phyloP scores from a whole-genome alignment of 2,888 invertebrate genomes.

The Brachylomia viminalis region DNA sequence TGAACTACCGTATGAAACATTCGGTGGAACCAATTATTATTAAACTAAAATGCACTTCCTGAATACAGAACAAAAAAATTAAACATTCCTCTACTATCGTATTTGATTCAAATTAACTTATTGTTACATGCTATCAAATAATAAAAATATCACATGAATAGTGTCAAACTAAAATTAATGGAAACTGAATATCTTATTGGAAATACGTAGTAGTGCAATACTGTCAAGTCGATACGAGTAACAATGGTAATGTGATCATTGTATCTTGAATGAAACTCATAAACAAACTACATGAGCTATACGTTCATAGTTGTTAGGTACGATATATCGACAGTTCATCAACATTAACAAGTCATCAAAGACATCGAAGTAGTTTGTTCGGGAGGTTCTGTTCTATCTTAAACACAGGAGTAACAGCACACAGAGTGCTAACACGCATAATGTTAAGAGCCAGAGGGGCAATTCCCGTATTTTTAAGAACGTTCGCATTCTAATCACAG shows the following conservation, averaged over 20 bases:
- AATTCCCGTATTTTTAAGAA: no score
- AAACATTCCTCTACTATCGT: constrained; percentile 53
- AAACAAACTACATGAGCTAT: constrained; percentile 20
- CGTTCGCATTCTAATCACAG: no score
- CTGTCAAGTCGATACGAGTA: constrained; percentile 20
- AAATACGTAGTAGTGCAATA: constrained; percentile 40
- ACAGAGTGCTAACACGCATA: constrained; percentile 24
- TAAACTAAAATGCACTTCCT: constrained; percentile 64
- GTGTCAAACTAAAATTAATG: constrained; percentile 66
- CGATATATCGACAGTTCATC: background rate
- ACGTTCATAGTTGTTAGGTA: background rate
- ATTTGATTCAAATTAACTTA: constrained; percentile 60
- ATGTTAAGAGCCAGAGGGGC: background rate
- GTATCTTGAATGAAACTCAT: constrained; percentile 6
- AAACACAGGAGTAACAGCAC: constrained; percentile 24
- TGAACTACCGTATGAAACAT: constrained; percentile 53
- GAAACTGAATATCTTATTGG: constrained; percentile 52
- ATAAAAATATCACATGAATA: constrained; percentile 71
- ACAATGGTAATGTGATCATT: constrained; percentile 8
- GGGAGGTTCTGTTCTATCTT: constrained; percentile 5
- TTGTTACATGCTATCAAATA: constrained; percentile 55
- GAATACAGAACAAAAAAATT: constrained; percentile 66
- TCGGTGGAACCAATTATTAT: constrained; percentile 62
- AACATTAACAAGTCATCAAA: constrained; percentile 6
- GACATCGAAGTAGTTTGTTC: constrained; percentile 11